Evolutionary conservation across 2,888 invertebrate genomes (phyloP), one percentile per base, ranked within the genome.

Genomic region (Pseudococcus jackbeardsleyi): DNA sequence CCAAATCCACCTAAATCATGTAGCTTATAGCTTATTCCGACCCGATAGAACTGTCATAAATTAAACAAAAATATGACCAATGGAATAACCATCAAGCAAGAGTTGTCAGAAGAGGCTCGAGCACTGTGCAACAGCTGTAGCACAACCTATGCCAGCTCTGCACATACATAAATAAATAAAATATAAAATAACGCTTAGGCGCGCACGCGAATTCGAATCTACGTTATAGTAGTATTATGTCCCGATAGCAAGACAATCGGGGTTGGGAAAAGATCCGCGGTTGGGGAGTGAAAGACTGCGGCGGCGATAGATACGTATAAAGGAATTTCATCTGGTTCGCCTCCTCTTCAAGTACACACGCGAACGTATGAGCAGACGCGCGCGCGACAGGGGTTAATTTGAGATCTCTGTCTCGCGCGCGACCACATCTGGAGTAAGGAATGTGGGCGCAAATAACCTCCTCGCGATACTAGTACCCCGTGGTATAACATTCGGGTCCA

Each of bases 361-460:
- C 68, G 68, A 22, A 72, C 26, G 33, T 26, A 72, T 33, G 12
- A 72, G 68, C 68, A 33, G 12, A n/a, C 85, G 59, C 54, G 86
- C 87, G 87, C 87, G 54, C 87, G 50, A 87, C 87, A 87, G 87
- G 87, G 87, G 87, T 87, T 87, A 79, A 79, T 87, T 79, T 77
- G 17, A 87, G 87, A 54, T 50, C 68, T 72, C 19, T 6, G 68
- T 22, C n/a, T 50, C 79, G 79, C 87, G 54, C 86, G 86, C 77
- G 87, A 79, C 87, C 87, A 87, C 87, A 87, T 87, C 87, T 87
- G 87, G 87, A 79, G 79, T 87, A 87, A 33, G 87, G 87, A 87
- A 87, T 87, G 87, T 79, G 87, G 50, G 77, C 68, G 54, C 77
- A 54, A 54, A 33, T 46, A 72, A 86, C 19, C 77, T 33, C 22